Percentiles rank a stretch among this genome's conserved stretches.
Evolutionary conservation across 2,113 vertebrate genomes (phyloP).

Genomic region (Vimba vimba): DNA sequence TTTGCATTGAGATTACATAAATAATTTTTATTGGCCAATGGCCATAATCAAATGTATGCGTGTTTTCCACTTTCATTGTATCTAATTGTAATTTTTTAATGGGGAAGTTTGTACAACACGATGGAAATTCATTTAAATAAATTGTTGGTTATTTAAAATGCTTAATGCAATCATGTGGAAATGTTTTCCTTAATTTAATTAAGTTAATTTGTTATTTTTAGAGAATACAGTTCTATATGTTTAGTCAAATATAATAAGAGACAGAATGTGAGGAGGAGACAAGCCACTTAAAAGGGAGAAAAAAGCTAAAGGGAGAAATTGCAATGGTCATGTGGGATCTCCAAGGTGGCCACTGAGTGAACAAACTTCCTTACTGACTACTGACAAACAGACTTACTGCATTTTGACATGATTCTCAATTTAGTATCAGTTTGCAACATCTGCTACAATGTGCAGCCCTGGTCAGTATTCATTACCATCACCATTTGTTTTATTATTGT

Average conservation of each 20-base stretch:
- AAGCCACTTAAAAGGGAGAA: background rate
- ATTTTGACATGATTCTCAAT: background rate
- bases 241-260: background rate
- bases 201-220: background rate
- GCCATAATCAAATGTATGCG: background rate
- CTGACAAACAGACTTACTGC: background rate
- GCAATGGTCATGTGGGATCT: background rate
- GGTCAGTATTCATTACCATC: constrained; percentile 7
- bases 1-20: too few relatives aligned
- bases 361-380: background rate
- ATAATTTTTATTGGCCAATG: too few relatives aligned
- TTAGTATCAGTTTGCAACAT: background rate
- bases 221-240: background rate
- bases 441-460: constrained; percentile 19
- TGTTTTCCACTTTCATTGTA: background rate
- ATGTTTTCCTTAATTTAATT: background rate
- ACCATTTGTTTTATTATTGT: constrained; percentile 11
- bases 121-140: background rate
- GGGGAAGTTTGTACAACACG: background rate
- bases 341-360: background rate
- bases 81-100: background rate
- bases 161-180: background rate
- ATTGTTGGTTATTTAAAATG: background rate
- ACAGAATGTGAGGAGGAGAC: background rate
- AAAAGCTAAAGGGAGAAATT: background rate